Evolutionary conservation across 2,113 vertebrate species (phyloP).

Genomic region (human (Homo sapiens)): DNA sequence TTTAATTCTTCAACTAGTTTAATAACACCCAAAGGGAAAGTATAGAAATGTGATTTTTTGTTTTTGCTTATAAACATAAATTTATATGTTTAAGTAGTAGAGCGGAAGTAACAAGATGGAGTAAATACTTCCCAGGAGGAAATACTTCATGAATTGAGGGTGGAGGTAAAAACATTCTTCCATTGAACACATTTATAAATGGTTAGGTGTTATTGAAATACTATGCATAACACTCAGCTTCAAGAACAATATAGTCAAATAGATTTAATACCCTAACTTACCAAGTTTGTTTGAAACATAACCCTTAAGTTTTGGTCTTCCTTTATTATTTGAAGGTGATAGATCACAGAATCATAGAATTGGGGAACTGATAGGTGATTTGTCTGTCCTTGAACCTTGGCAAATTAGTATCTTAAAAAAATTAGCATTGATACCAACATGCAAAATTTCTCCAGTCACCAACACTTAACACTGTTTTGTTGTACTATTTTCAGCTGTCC

Average conservation of each 20-base stretch:
- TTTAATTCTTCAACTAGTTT: background rate
- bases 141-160: background rate
- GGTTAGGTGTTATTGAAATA: conserved; percentile 1
- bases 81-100: conserved; percentile 16
- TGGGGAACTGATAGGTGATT: background rate
- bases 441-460: background rate
- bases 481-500: background rate
- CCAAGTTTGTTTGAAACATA: conserved; percentile 11
- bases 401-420: conserved; percentile 13
- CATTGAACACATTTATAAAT: background rate
- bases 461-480: background rate
- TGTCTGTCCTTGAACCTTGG: background rate
- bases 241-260: background rate
- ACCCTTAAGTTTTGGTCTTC: background rate
- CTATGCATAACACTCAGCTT: background rate
- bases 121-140: background rate
- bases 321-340: background rate
- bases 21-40: background rate
- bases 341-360: background rate
- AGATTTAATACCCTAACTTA: conserved; percentile 23
- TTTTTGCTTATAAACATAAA: conserved; percentile 5
- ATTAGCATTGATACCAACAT: background rate
- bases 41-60: background rate
- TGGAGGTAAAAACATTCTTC: conserved; percentile 28
- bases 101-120: background rate